Percentiles rank a stretch among this genome's conserved stretches.
These are phyloP conservation scores for Armadillidium nasatum DNA, from an alignment of 1,140 invertebrate genomes.

Conservation along the genomic window DNA sequence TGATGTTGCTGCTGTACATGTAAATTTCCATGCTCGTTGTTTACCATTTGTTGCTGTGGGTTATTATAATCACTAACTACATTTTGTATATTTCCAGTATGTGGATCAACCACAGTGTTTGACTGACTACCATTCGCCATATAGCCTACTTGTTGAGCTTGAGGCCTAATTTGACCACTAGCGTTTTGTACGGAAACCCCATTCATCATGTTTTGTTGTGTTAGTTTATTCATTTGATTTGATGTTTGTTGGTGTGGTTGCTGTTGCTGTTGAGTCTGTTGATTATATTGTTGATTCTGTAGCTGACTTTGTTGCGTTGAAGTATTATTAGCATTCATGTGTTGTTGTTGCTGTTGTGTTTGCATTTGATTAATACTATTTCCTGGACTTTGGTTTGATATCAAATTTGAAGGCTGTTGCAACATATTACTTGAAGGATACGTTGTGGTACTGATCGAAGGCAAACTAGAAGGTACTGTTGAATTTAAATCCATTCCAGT, in stretches of 20 bases:
- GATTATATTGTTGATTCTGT: background rate
- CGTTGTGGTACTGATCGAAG: background rate
- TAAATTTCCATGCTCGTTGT: background rate
- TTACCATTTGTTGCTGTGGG: background rate
- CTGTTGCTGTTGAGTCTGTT: background rate
- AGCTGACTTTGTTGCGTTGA: background rate
- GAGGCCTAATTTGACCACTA: background rate
- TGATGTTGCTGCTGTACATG: background rate
- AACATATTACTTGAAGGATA: background rate
- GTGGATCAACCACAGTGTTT: background rate
- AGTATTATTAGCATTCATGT: background rate
- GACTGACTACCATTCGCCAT: background rate
- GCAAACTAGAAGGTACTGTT: slow-evolving; percentile 1
- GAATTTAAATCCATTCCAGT: slow-evolving; percentile 27
- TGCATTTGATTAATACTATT: background rate
- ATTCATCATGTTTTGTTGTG: background rate
- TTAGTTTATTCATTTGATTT: background rate
- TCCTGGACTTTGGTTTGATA: background rate
- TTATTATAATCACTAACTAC: background rate
- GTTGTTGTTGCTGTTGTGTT: background rate
- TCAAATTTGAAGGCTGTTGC: slow-evolving; percentile 11
- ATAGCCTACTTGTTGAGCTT: background rate
- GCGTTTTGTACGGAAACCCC: background rate
- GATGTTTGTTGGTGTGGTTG: background rate
- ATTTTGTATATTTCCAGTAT: background rate